Base-by-base conservation (phyloP, 2,888 invertebrate species). In the Diogma glabrata region DNA sequence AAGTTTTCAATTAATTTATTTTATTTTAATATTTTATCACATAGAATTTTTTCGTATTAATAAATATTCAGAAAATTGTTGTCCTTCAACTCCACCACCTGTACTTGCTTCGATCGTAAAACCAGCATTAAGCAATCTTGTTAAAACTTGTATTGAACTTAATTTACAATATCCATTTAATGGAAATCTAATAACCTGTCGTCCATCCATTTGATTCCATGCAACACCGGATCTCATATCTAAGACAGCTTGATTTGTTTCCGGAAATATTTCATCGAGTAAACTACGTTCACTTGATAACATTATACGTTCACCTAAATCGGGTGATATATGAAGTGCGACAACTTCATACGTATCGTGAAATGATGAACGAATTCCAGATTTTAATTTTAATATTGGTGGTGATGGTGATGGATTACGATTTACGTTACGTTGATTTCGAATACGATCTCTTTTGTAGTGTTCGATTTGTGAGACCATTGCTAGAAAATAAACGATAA, bases 131-230 rank as follows among this genome's bases (percentile, higher is more conserved):
- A 89, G 71, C 46, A 89, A 76, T 64, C 87, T 78, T 57, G 87
- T 85, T 61, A 90, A 82, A 54, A 87, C 88, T 70, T 90, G 89
- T 55, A 90, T 81, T n/a, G 88, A 88, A 67, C 88, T 90, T 57
- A 90, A 74, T 70, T 90, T 89, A 72, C 88, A 89, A 70, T 87
- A 90, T 58, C 90, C 89, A 69, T 89, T 90, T 51, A 90, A 72
- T 10, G 89, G 89, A 64, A 88, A 90, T 54, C 90, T 75, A 58
- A 89, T 87, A 28, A 89, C 85, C 71, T 86, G 86, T 50, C 84
- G 79, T 56, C 83, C 79, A 69, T 88, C 89, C 60, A 82, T 77
- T 63, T 86, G 82, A 62, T 86, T 87, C 85, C 87, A 89, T 45
- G 85, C 79, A 40, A 84, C 83, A 19, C 85, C 84, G 24, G 84